Evolutionary conservation across 2,113 vertebrate species (phyloP).

Genomic region (Promerops cafer): DNA sequence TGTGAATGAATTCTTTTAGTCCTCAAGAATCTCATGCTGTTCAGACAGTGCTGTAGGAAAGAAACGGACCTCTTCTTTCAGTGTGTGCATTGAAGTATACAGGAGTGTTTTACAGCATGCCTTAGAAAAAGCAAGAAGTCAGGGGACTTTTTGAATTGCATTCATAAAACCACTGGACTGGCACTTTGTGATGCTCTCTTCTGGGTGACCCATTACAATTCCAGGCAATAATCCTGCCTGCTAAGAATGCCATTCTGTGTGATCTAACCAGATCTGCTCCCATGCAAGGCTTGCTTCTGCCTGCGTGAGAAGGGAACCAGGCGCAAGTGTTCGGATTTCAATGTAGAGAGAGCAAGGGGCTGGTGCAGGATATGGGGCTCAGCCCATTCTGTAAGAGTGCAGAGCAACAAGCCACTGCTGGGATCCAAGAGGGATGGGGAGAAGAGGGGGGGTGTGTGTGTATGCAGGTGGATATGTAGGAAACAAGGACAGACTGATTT

Average conservation of each 20-base stretch:
- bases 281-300: background rate
- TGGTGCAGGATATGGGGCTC: background rate
- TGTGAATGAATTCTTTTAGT: background rate
- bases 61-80: background rate
- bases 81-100: background rate
- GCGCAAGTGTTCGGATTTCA: background rate
- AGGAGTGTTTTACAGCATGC: background rate
- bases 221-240: background rate
- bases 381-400: background rate
- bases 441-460: accelerated
- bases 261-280: background rate
- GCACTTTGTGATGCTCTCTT: background rate
- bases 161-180: background rate
- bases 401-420: background rate
- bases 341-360: background rate
- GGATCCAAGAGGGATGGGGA: background rate
- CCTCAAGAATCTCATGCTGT: background rate
- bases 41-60: background rate
- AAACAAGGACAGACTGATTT: background rate
- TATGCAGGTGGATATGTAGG: background rate
- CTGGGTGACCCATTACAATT: background rate
- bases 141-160: background rate
- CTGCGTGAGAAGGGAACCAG: background rate
- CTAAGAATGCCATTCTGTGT: background rate
- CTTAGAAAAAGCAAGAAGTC: background rate